Base-by-base conservation (phyloP, 1,140 invertebrate species). In the Meloidogyne exigua region DNA sequence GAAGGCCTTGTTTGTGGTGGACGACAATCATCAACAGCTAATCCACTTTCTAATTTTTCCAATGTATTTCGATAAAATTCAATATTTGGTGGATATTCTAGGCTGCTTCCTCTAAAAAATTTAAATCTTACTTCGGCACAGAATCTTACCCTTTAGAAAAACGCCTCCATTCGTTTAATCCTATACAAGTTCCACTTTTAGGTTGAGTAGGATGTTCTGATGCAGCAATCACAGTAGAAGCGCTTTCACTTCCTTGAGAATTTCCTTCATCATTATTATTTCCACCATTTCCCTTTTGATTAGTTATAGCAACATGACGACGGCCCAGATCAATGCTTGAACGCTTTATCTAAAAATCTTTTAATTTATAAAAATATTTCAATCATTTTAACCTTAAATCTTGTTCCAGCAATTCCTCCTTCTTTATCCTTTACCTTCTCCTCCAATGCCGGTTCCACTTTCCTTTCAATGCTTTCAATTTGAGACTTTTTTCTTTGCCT, bases 1-100 rank as follows among this genome's bases (percentile, higher is more conserved):
- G 85, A 84, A 18, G 85, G 85, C 10, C 85, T 62, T 4, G 49
- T 74, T 57, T 18, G 49, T 9, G 49, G 49, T 57, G 21, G 21
- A 57, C 49, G 49, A 9, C 49, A 3, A n/a, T n/a, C 49, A n/a
- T 57, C 49, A 1, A 18, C 13, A 68, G 49, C 49, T 13, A 49
- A 18, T 13, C 25, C 70, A 36, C 66, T 65, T 12, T 67, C 81
- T 15, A 76, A 82, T n/a, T 63, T 65, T 32, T 87, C 84, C 21
- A 81, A 62, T 1, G 86, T 81, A 72, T 87, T 85, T n/a, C 85
- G 86, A 72, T 87, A 87, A 63, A 83, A 87, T 73, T 88, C 85
- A 32, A 87, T 87, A 42, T 83, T 81, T 57, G 85, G 85, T 21
- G 85, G 86, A 79, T 84, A 79, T 32, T 87, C 85, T 9, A 87